Percentiles rank a stretch among this genome's conserved stretches.
phyloP scores from a whole-genome alignment of 2,888 invertebrate species.

The Antitype chi region DNA sequence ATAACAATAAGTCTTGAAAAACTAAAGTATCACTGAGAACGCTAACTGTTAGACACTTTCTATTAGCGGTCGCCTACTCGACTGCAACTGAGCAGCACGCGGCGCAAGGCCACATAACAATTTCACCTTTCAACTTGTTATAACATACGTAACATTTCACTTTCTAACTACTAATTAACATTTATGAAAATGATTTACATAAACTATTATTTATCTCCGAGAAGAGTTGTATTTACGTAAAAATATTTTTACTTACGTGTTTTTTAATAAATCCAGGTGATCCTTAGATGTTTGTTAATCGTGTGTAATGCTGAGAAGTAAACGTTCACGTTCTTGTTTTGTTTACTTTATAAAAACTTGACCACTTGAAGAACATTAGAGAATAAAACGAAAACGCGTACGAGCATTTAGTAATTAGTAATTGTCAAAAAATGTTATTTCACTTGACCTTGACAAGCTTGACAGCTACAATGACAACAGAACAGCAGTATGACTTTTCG shows the following conservation, averaged over 20 bases:
- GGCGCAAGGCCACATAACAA: slow-evolving; percentile 72
- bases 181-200: slow-evolving; percentile 59
- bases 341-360: background rate
- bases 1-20: slow-evolving; percentile 43
- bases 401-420: background rate
- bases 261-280: slow-evolving; percentile 14
- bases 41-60: slow-evolving; percentile 71
- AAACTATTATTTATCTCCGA: slow-evolving; percentile 19
- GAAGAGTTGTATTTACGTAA: slow-evolving; percentile 28
- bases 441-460: slow-evolving; percentile 59
- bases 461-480: slow-evolving; percentile 41
- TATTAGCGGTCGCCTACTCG: slow-evolving; percentile 65
- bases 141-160: slow-evolving; percentile 80
- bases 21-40: slow-evolving; percentile 38
- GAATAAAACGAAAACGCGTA: too few relatives aligned
- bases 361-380: background rate
- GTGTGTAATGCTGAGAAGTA: background rate
- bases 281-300: slow-evolving; percentile 1
- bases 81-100: slow-evolving; percentile 61
- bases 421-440: slow-evolving; percentile 51
- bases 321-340: slow-evolving; percentile 15
- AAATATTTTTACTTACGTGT: slow-evolving; percentile 40
- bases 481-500: slow-evolving; percentile 9
- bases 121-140: slow-evolving; percentile 88
- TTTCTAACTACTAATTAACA: slow-evolving; percentile 73